These are phyloP conservation scores for Cuculus canorus DNA, from an alignment of 2,797 vertebrate genomes.

Conservation along the genomic window DNA sequence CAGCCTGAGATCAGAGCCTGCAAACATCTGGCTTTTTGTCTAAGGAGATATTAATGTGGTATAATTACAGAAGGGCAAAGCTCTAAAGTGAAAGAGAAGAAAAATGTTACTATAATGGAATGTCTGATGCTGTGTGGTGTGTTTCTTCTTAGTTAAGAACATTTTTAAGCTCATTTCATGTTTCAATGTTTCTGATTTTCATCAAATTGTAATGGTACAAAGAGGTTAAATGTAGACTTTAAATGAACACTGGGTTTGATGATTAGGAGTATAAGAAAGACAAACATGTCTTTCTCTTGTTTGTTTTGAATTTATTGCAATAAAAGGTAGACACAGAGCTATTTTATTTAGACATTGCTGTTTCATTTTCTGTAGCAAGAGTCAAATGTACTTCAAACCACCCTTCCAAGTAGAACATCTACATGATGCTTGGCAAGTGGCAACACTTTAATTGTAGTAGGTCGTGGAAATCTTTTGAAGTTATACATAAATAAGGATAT, in stretches of 20 bases:
- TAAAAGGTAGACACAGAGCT: background rate
- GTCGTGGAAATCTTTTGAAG: background rate
- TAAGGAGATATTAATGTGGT: background rate
- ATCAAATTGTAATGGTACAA: background rate
- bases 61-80: constrained; percentile 6
- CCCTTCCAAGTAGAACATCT: background rate
- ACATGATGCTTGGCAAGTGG: background rate
- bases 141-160: background rate
- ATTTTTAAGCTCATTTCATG: background rate
- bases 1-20: background rate
- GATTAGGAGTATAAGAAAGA: background rate
- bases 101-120: background rate
- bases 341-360: background rate
- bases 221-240: constrained; percentile 1
- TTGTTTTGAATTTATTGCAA: background rate
- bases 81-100: background rate
- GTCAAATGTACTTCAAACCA: background rate
- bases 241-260: background rate
- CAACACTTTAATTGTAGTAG: background rate
- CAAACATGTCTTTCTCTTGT: background rate
- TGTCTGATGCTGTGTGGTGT: background rate
- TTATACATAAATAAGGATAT: background rate
- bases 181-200: background rate
- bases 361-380: background rate
- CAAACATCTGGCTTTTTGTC: background rate